Evolutionary conservation across 2,113 vertebrate genomes (phyloP), one percentile per base, ranked within the genome.

Genomic region (Chionomys nivalis): DNA sequence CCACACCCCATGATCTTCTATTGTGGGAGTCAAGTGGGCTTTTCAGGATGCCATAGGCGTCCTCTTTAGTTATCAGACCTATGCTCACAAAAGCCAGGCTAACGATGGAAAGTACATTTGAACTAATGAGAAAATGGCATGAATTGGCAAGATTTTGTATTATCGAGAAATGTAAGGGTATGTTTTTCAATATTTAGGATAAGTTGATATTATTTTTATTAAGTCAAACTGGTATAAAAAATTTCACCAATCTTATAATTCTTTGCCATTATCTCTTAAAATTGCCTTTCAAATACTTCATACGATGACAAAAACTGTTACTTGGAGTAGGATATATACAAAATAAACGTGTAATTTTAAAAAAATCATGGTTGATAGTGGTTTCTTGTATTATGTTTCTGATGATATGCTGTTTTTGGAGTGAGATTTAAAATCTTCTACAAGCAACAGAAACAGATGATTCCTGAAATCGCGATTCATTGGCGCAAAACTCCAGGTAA

Each of bases 1-100:
- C 55, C 17, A 58, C 58, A 21, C 87, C 97, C 97, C 90, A 11
- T 97, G 58, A 47, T 94, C 97, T 98, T 19, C 73, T 94, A 17
- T 39, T 89, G 44, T 65, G 97, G 17, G 26, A 97, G 72, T 87
- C 77, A 81, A 66, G 65, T 42, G 65, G 68, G n/a, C 39, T 93
- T 94, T 94, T 89, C 28, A 68, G 81, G 26, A 36, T 26, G 31
- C 72, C 79, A 42, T 94, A 77, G 73, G 94, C 70, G 66, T 24
- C 17, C 52, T 23, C 11, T 96, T 81, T 85, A 66, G 24, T 68
- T 47, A 72, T 19, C 78, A 61, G 33, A 83, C 49, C 16, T 28
- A 16, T 49, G 4, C 12, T 73, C 24, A 81, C 33, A 68, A 94
- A 63, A 91, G 11, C 12, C 73, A 89, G 19, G 33, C 12, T 92